phyloP scores from a whole-genome alignment of 2,797 vertebrate genomes.

The Micropoecilia bifurca region DNA sequence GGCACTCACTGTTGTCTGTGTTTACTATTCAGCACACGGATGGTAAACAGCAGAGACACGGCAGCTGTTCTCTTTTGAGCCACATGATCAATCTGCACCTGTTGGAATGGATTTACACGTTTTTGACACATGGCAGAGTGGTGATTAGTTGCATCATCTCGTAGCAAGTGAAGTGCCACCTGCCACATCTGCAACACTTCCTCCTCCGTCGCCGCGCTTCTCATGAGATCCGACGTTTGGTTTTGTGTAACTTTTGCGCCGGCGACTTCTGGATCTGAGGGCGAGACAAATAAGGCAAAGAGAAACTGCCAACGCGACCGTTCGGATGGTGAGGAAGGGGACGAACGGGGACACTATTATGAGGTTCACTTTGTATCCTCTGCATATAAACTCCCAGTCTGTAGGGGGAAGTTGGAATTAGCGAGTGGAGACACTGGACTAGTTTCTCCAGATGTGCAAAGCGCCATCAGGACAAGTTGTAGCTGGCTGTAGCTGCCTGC shows the following conservation, averaged over 20 bases:
- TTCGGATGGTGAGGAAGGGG: conserved; percentile 49
- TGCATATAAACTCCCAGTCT: conserved; percentile 59
- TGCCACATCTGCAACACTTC: conserved; percentile 43
- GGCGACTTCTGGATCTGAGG: conserved; percentile 48
- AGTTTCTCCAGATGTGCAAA: conserved; percentile 45
- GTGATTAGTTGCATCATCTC: conserved; percentile 72
- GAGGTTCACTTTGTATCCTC: conserved; percentile 52
- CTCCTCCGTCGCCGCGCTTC: conserved; percentile 16
- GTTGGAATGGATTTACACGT: conserved; percentile 56
- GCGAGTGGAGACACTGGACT: conserved; percentile 34
- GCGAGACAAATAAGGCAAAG: conserved; percentile 78
- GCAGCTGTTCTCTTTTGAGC: conserved; percentile 64
- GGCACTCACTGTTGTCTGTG: conserved; percentile 41
- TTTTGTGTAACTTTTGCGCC: conserved; percentile 22
- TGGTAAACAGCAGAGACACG: conserved; percentile 45
- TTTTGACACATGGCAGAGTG: conserved; percentile 64
- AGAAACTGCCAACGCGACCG: conserved; percentile 58
- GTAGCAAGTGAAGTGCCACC: conserved; percentile 64
- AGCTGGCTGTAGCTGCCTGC: conserved; percentile 18
- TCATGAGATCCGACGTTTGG: conserved; percentile 32
- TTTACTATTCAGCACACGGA: conserved; percentile 45
- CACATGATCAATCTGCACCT: conserved; percentile 63
- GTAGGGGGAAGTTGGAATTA: conserved; percentile 33
- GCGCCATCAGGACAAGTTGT: conserved; percentile 24
- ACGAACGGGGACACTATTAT: conserved; percentile 42